Conservation (phyloP, 2,888 invertebrate genomes). For the Agrilus mali region DNA sequence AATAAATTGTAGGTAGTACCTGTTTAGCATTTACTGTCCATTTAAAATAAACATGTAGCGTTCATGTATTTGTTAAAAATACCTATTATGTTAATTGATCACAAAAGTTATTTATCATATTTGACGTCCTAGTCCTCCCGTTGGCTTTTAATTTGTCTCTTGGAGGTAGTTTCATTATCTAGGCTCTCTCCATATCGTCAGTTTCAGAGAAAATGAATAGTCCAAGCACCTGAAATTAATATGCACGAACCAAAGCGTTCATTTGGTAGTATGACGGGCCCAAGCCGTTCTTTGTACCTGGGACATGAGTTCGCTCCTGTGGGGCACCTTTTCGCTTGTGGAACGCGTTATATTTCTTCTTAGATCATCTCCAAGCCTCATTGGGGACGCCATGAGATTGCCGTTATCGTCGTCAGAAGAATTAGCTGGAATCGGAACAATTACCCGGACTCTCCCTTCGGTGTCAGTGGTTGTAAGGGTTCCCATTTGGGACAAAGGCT, state of each 20-base stretch:
- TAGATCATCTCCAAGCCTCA: slow-evolving; percentile 44
- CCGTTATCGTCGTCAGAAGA: slow-evolving; percentile 29
- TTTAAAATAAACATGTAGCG: no score
- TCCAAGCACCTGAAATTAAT: slow-evolving; percentile 6
- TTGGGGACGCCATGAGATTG: slow-evolving; percentile 33
- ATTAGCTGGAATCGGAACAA: slow-evolving; percentile 42
- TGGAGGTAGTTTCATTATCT: no score
- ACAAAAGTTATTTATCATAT: no score
- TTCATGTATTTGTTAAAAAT: no score
- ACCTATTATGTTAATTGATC: no score
- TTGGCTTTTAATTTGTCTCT: no score
- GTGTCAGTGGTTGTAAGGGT: slow-evolving; percentile 47
- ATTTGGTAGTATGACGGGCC: slow-evolving; percentile 83
- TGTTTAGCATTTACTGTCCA: no score
- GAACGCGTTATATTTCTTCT: slow-evolving; percentile 54
- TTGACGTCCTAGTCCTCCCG: no score
- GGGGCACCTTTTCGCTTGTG: slow-evolving; percentile 76
- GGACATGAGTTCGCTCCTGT: slow-evolving; percentile 74
- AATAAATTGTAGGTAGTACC: no score
- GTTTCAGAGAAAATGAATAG: neutral
- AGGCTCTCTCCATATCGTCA: neutral
- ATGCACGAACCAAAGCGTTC: slow-evolving; percentile 16
- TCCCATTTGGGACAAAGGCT: slow-evolving; percentile 52
- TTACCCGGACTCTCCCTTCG: slow-evolving; percentile 47
- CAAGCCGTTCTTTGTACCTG: slow-evolving; percentile 70